Evolutionary conservation across 1,140 invertebrate species (phyloP), one percentile per base, ranked within the genome.

Genomic region (Steinernema khuongi): DNA sequence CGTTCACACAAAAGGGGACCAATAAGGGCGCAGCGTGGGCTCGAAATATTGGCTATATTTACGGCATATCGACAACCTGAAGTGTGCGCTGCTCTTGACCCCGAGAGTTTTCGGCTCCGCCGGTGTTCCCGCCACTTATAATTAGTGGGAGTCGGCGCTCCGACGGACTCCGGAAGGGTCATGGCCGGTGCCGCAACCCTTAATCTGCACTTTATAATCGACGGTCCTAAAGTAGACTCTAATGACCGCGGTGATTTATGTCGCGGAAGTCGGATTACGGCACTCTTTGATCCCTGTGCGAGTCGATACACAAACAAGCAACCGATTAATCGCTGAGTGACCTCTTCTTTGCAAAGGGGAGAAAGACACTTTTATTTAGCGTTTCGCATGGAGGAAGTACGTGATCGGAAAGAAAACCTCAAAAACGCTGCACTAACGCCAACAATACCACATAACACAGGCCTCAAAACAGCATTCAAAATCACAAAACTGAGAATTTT

Each of bases 181-280:
- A 60, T 14, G 50, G 50, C 50, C 50, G 50, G 4, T 26, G 7
- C 4, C 4, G 50, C 50, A 22, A 60, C 22, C 50, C 26, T 7
- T 60, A 60, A 60, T 60, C 50, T 22, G 50, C 50, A 60, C 50
- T 60, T 22, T 26, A 60, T 26, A 60, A 60, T 60, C 26, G 22
- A 4, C 14, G 50, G 50, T 60, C 14, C 26, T 60, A 60, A 60
- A 60, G 26, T n/a, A 7, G 36, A 41, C 7, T n/a, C n/a, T 41
- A n/a, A 41, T 41, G 36, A 41, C n/a, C 7, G 36, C n/a, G n/a
- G n/a, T 41, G 7, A n/a, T 41, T 41, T 41, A 7, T 11, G 36
- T 41, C 36, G n/a, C 36, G n/a, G 36, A 41, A 11, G 7, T 41
- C n/a, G 7, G 36, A 41, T 11, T n/a, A 41, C 36, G n/a, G 7